Conservation (phyloP, 2,113 vertebrate species). For the Ploceus nigricollis region DNA sequence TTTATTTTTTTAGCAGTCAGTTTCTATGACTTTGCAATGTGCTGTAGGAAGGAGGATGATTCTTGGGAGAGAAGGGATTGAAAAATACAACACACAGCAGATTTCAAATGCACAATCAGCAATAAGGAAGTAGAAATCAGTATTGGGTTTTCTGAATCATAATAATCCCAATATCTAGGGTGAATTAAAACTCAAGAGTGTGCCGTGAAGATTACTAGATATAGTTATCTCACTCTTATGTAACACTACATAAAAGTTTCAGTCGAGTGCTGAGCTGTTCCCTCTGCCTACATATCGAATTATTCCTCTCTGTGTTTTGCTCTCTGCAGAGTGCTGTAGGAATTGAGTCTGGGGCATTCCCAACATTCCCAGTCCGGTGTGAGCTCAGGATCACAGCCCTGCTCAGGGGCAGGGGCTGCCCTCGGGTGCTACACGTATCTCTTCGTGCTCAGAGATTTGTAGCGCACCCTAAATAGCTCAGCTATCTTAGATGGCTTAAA, state of each 20-base stretch:
- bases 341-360: background rate
- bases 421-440: too few species aligned
- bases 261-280: background rate
- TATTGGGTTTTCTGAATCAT: background rate
- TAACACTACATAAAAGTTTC: conserved; percentile 37
- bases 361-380: background rate
- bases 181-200: background rate
- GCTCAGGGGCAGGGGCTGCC: too few species aligned
- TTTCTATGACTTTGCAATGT: background rate
- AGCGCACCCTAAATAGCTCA: too few species aligned
- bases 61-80: background rate
- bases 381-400: background rate
- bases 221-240: conserved; percentile 39
- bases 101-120: background rate
- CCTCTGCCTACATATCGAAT: background rate
- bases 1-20: background rate
- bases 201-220: background rate
- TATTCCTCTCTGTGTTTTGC: background rate
- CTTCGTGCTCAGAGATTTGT: too few species aligned
- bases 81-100: background rate
- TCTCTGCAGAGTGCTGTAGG: background rate
- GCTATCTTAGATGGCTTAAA: too few species aligned
- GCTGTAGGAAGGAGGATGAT: background rate
- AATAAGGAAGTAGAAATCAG: background rate
- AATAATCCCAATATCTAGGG: background rate